Base-by-base conservation (phyloP, 35 echinoderm and acorn worm species). In the Heliocidaris erythrogramma region DNA sequence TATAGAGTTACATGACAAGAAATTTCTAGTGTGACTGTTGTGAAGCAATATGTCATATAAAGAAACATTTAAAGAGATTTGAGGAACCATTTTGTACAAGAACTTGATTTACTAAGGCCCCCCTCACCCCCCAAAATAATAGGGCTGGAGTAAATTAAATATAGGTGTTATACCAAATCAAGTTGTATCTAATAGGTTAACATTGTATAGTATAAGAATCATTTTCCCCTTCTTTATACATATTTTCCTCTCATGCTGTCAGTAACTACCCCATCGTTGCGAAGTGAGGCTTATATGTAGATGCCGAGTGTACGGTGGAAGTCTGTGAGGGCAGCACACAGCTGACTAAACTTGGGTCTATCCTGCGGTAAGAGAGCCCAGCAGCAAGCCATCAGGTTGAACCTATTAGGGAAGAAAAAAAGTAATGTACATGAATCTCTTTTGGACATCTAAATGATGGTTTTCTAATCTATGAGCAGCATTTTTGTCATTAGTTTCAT, bases 381-480 rank as follows among this genome's bases (percentile, higher is more conserved):
- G 94, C 98, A 99, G n/a, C 96, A 99, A 13, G 98, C 98, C 98
- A 99, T 99, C 85, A 99, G 53, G 4, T 97, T 97, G 90, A 99
- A 99, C 32, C 98, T 99, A 88, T 5, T 92, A 86, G 30, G 90
- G 31, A 14, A 92, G 48, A 32, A 60, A 48, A 48, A 59, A 60
- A 92, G n/a, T 30, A 27, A 10, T 10, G 32, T 29, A 4, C 32
- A 94, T 93, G 32, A 27, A 47, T 31, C 13, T 11, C 52, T 14
- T 56, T 56, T 56, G 52, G 52, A 56, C 10, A 56, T 56, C 52
- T 14, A 11, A 10, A 56, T 53, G 50, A 53, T 56, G 52, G 52
- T 14, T 13, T 42, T 42, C 35, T 42, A 42, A 42, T 42, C 35
- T 42, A 0, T 42, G 1, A 42, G 35, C 35, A 42, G 3, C 3